Percentiles rank a stretch among this genome's conserved stretches.
These are phyloP conservation scores for Pituophis catenifer DNA, from an alignment of 2,113 vertebrate species.

Conservation along the genomic window DNA sequence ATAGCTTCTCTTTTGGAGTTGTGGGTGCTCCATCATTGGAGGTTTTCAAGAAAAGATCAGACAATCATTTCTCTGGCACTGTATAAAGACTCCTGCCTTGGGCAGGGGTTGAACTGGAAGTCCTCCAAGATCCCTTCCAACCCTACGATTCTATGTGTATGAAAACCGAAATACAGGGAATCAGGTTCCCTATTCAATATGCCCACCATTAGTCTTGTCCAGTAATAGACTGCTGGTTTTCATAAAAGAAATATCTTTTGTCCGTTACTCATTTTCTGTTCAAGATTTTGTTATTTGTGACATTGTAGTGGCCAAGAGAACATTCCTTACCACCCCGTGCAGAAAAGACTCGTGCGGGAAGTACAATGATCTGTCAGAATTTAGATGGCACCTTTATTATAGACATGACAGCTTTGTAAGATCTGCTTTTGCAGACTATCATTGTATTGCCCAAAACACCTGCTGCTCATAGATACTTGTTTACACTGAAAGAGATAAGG, in stretches of 20 bases:
- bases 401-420: background rate
- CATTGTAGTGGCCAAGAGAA: background rate
- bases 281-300: background rate
- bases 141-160: background rate
- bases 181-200: background rate
- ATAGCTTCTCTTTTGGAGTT: background rate
- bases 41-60: background rate
- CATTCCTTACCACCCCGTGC: background rate
- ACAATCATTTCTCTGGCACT: background rate
- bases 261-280: background rate
- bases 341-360: background rate
- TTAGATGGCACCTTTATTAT: conserved; percentile 29
- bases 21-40: background rate
- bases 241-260: background rate
- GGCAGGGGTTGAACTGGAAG: background rate
- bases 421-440: conserved; percentile 22
- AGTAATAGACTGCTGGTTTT: background rate
- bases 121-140: background rate
- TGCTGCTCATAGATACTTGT: conserved; percentile 17
- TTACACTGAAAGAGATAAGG: conserved; percentile 6
- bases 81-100: background rate
- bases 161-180: background rate
- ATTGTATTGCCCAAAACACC: conserved; percentile 24
- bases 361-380: conserved; percentile 20
- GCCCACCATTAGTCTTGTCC: background rate